These are phyloP conservation scores for Timema cristinae DNA, from an alignment of 2,888 invertebrate genomes.

Conservation along the genomic window DNA sequence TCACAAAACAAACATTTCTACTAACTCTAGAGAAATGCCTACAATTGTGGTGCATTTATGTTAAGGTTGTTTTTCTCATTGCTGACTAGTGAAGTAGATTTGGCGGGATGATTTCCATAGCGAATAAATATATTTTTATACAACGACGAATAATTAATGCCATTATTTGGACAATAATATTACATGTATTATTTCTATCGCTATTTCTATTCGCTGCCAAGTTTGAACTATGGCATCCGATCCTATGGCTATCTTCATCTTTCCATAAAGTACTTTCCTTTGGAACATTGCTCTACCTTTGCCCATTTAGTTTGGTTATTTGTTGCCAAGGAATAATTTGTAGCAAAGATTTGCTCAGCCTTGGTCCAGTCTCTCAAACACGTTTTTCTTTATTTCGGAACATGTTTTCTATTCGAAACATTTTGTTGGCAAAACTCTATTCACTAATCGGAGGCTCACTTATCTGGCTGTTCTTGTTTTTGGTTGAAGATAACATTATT, in stretches of 20 bases:
- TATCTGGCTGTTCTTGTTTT: constrained; percentile 64
- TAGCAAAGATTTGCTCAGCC: constrained; percentile 63
- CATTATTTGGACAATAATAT: too few relatives aligned
- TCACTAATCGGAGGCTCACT: constrained; percentile 61
- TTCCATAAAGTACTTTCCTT: not conserved
- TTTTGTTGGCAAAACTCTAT: constrained; percentile 55
- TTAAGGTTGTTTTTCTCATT: too few relatives aligned
- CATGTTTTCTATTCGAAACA: constrained; percentile 58
- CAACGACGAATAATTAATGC: too few relatives aligned
- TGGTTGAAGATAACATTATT: constrained; percentile 57
- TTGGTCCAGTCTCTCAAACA: constrained; percentile 58
- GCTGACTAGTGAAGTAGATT: too few relatives aligned
- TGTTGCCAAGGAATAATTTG: constrained; percentile 52
- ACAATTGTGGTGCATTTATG: too few relatives aligned
- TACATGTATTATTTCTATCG: too few relatives aligned
- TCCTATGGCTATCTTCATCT: not conserved
- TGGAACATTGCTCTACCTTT: not conserved
- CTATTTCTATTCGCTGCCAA: not conserved
- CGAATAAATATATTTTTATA: too few relatives aligned
- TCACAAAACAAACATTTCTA: too few relatives aligned
- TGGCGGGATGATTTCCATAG: too few relatives aligned
- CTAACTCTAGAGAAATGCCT: too few relatives aligned
- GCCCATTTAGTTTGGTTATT: not conserved
- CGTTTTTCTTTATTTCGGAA: constrained; percentile 63
- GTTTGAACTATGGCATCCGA: not conserved